Conservation (phyloP, 2,888 invertebrate species). For the Dasysyrphus albostriatus region DNA sequence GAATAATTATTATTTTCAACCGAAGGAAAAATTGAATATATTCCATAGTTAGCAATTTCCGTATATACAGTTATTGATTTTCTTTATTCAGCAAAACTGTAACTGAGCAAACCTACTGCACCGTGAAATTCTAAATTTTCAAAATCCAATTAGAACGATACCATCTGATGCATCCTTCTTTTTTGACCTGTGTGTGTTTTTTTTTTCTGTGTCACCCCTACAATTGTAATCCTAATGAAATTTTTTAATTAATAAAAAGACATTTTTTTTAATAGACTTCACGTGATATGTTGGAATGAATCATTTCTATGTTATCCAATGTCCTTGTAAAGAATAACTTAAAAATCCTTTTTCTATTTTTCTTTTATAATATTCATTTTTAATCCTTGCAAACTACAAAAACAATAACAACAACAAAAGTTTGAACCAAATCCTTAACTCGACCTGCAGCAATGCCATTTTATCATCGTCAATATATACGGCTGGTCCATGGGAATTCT, state of each 20-base stretch:
- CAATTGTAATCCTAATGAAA: slow-evolving; percentile 39
- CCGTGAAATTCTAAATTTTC: slow-evolving; percentile 47
- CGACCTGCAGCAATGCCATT: slow-evolving; percentile 15
- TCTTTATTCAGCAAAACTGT: not conserved
- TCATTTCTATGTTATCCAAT: not conserved
- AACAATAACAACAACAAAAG: slow-evolving; percentile 1
- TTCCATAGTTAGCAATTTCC: not conserved
- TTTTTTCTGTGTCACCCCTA: not conserved
- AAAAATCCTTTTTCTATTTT: not conserved
- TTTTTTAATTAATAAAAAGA: slow-evolving; percentile 51
- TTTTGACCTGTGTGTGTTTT: not conserved
- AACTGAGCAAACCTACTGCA: slow-evolving; percentile 28
- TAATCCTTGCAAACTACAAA: slow-evolving; percentile 11
- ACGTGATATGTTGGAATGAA: not conserved
- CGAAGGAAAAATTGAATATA: not conserved
- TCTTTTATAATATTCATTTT: slow-evolving; percentile 22
- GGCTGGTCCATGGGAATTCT: slow-evolving; percentile 20
- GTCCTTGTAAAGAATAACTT: not conserved
- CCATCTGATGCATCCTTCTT: not conserved
- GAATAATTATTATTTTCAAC: not conserved
- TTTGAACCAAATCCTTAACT: slow-evolving; percentile 19
- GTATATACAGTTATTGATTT: not conserved
- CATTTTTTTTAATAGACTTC: slow-evolving; percentile 2
- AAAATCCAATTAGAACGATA: slow-evolving; percentile 45
- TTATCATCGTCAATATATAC: slow-evolving; percentile 41